These are phyloP conservation scores for Oscheius onirici DNA, from an alignment of 2,888 invertebrate genomes.

Conservation along the genomic window DNA sequence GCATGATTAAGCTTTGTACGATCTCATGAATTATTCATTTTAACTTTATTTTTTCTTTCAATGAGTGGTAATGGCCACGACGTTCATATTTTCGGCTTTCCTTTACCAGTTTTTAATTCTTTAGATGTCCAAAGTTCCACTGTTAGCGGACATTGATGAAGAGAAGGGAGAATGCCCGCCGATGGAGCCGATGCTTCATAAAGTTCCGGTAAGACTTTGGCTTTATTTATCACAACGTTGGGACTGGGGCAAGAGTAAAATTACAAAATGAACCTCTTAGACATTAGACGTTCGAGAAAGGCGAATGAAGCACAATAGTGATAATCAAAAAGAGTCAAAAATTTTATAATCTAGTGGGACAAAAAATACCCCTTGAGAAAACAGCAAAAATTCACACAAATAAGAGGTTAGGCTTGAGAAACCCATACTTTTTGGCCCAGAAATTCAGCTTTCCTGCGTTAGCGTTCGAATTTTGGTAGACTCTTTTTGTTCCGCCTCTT, in stretches of 20 bases:
- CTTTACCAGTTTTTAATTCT: not conserved
- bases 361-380: not conserved
- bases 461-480: too few relatives aligned
- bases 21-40: not conserved
- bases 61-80: not conserved
- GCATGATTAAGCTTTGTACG: not conserved
- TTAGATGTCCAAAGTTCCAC: conserved; percentile 8
- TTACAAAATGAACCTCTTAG: not conserved
- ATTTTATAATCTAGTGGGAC: too few relatives aligned
- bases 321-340: too few relatives aligned
- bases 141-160: not conserved
- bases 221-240: not conserved
- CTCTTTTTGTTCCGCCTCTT: too few relatives aligned
- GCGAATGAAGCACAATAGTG: too few relatives aligned
- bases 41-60: not conserved
- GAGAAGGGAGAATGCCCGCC: not conserved
- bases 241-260: too few relatives aligned
- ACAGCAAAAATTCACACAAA: too few relatives aligned
- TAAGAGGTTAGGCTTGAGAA: too few relatives aligned
- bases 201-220: conserved; percentile 12
- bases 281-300: not conserved
- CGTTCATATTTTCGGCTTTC: not conserved
- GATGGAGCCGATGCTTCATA: conserved; percentile 18
- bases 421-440: too few relatives aligned
- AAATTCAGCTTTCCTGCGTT: too few relatives aligned